phyloP scores from a whole-genome alignment of 2,888 invertebrate species.

The Sthenelais limicola region DNA sequence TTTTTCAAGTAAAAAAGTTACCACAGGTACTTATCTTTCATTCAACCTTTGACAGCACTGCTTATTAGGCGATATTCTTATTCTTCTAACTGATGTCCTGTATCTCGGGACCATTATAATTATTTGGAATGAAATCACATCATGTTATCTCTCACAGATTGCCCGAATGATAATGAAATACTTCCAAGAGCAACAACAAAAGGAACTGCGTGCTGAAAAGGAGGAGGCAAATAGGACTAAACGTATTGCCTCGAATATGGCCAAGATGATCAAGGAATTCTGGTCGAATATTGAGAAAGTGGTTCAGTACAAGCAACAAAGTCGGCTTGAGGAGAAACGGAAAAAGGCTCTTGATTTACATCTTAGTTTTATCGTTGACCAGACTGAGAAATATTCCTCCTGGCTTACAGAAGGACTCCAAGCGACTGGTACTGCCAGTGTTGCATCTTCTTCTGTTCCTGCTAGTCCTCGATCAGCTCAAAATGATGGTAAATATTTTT shows the following conservation, averaged over 20 bases:
- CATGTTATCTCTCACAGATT: constrained; percentile 57
- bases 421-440: constrained; percentile 30
- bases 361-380: constrained; percentile 96
- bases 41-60: too few relatives aligned
- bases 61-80: too few relatives aligned
- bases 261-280: constrained; percentile 93
- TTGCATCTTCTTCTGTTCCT: constrained; percentile 36
- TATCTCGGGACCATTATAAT: too few relatives aligned
- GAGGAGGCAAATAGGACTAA: constrained; percentile 89
- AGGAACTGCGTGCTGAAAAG: constrained; percentile 91
- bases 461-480: constrained; percentile 39
- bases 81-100: too few relatives aligned
- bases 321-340: constrained; percentile 92
- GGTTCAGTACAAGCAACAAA: constrained; percentile 94
- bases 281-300: constrained; percentile 98
- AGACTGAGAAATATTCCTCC: constrained; percentile 94
- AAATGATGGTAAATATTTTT: constrained; percentile 13
- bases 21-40: too few relatives aligned
- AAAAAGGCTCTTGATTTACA: constrained; percentile 96
- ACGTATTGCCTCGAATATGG: constrained; percentile 89
- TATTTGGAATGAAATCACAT: neutral
- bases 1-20: too few relatives aligned
- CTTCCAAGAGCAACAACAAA: constrained; percentile 77
- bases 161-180: constrained; percentile 69
- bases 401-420: constrained; percentile 71